phyloP scores from a whole-genome alignment of 2,797 vertebrate genomes.

The Hippopotamyrus pictus region DNA sequence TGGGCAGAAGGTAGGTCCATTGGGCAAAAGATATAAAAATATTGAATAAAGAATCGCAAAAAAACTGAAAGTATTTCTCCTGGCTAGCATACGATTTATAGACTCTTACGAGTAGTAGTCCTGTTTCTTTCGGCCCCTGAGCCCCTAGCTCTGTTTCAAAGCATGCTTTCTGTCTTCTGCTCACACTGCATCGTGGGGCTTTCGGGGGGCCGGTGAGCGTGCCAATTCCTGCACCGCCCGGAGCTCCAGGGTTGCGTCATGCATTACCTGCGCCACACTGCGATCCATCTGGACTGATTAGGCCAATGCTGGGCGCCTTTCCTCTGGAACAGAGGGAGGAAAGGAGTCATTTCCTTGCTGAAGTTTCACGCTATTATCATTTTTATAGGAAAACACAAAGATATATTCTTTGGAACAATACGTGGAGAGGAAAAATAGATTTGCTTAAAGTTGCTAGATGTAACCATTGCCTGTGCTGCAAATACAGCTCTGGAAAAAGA shows the following conservation, averaged over 20 bases:
- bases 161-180: not conserved
- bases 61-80: not conserved
- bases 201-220: not conserved
- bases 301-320: not conserved
- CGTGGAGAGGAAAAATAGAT: not conserved
- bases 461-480: not conserved
- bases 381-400: constrained; percentile 39
- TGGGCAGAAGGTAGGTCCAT: constrained; percentile 80
- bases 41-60: not conserved
- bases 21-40: not conserved
- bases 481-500: not conserved
- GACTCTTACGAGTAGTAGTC: not conserved
- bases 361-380: constrained; percentile 35
- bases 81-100: not conserved
- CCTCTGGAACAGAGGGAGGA: not conserved
- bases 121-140: not conserved
- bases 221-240: not conserved
- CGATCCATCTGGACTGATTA: constrained; percentile 24
- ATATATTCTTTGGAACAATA: not conserved
- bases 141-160: not conserved
- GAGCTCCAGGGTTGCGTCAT: not conserved
- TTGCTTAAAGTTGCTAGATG: not conserved
- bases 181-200: not conserved
- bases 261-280: constrained; percentile 10
- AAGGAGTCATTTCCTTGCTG: constrained; percentile 19